Conservation (phyloP, 92 coral and sea anemone genomes). For the Heteractis magnifica region DNA sequence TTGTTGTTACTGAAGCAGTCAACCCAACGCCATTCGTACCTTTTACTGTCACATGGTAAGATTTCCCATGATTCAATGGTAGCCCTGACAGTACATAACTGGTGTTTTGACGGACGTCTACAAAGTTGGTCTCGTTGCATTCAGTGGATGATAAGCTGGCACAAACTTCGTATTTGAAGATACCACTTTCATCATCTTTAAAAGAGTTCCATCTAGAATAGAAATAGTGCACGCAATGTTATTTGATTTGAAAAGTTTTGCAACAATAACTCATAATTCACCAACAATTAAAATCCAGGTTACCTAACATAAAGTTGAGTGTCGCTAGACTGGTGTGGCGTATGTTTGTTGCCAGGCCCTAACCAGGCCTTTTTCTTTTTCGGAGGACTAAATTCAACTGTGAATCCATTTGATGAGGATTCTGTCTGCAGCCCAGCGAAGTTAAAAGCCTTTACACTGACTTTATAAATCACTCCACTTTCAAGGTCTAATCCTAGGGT, state of each 20-base stretch:
- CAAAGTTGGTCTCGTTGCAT: constrained; percentile 48
- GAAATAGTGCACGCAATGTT: not conserved
- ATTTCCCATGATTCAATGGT: constrained; percentile 51
- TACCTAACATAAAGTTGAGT: constrained; percentile 40
- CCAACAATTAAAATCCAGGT: not conserved
- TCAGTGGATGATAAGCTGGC: constrained; percentile 50
- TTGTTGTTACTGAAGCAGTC: constrained; percentile 46
- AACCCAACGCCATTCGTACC: constrained; percentile 71
- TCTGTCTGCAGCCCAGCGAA: constrained; percentile 41
- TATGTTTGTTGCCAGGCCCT: constrained; percentile 31
- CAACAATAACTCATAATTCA: no score
- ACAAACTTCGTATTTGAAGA: constrained; percentile 61
- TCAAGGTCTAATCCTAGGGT: constrained; percentile 57
- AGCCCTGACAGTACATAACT: constrained; percentile 46
- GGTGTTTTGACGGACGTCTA: constrained; percentile 45
- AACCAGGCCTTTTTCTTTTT: constrained; percentile 27
- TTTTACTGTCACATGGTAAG: constrained; percentile 56
- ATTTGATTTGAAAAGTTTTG: no score
- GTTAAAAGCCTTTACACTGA: constrained; percentile 62
- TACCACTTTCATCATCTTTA: constrained; percentile 71
- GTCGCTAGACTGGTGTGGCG: constrained; percentile 30
- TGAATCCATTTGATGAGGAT: constrained; percentile 61
- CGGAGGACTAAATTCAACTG: constrained; percentile 64
- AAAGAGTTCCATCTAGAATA: constrained; percentile 64
- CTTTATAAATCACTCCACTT: constrained; percentile 42